Percentiles rank a stretch among this genome's conserved stretches.
phyloP scores from a whole-genome alignment of 2,797 vertebrate genomes.

The Synaphobranchus kaupii region DNA sequence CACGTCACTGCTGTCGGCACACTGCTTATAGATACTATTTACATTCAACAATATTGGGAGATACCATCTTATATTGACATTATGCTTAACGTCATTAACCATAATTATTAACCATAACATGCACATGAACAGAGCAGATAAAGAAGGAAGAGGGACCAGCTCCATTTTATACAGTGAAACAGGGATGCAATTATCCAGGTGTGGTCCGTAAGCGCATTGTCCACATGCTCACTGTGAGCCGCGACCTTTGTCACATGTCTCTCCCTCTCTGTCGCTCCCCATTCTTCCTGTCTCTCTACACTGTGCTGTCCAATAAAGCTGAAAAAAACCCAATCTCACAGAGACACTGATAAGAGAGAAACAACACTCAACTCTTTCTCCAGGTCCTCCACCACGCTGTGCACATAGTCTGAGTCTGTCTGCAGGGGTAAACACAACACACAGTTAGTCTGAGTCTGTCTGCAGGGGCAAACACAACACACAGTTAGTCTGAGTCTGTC shows the following conservation, averaged over 20 bases:
- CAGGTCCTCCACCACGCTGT: slow-evolving; percentile 13
- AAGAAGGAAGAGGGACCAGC: not conserved
- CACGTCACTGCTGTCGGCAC: not conserved
- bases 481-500: too few species aligned
- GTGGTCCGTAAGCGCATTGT: too few species aligned
- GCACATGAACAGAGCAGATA: not conserved
- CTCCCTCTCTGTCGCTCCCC: too few species aligned
- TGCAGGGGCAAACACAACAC: too few species aligned
- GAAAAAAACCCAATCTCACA: too few species aligned
- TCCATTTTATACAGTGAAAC: not conserved
- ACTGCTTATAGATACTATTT: not conserved
- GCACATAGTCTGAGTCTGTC: slow-evolving; percentile 29
- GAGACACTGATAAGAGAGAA: not conserved
- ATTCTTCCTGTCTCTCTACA: too few species aligned
- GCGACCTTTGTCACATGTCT: too few species aligned
- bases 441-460: not conserved
- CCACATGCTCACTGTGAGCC: too few species aligned
- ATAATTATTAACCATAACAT: too few species aligned
- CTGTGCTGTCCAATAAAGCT: too few species aligned
- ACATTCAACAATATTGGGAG: not conserved
- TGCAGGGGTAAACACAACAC: slow-evolving; percentile 7
- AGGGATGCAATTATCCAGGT: not conserved
- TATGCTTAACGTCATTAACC: too few species aligned
- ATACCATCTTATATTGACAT: too few species aligned
- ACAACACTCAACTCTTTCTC: slow-evolving; percentile 34